Evolutionary conservation across 2,888 invertebrate species (phyloP), one percentile per base, ranked within the genome.

Genomic region (Meiosimyza decipiens): DNA sequence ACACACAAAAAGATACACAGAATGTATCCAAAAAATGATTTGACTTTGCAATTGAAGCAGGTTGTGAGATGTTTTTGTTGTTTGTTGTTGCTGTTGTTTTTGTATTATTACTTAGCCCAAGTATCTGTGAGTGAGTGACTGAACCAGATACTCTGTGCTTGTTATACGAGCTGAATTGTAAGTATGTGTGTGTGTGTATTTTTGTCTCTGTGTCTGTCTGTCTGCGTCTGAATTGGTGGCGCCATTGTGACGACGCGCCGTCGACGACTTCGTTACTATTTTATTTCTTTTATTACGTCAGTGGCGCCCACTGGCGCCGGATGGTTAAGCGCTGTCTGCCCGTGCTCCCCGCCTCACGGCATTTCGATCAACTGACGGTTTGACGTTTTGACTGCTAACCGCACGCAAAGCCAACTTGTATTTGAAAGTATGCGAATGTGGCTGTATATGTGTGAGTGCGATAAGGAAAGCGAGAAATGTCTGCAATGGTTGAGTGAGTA

Each of bases 211-310:
- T 67, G 62, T 72, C 50, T 66, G 65, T 62, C 59, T 63, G 60
- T 15, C 22, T 57, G 70, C 47, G 74, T 70, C 73, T 77, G 74
- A 73, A 55, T 82, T 83, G 80, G 82, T 84, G 85, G 86, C 85
- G 85, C 86, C 85, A 86, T 81, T 81, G 80, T 82, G 86, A 82
- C 86, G 84, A 81, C 77, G 60, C 13, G 76, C 75, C 79, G 79
- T 76, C 82, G 84, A 79, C 82, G 80, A 79, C 80, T 79, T 80
- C 80, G 82, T 82, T 85, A 83, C 83, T 83, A 82, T 82, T 40
- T 40, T 85, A 83, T 85, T 85, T 83, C 81, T 85, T 85, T 85
- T 84, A 86, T 86, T 85, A 86, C 85, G 86, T 86, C 86, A 85
- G 86, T 85, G 85, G 86, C 85, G 86, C 85, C 85, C 85, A 84